Percentiles rank a stretch among this genome's conserved stretches.
Conservation (phyloP, 2,888 invertebrate species). For the Leucophenga montana region DNA sequence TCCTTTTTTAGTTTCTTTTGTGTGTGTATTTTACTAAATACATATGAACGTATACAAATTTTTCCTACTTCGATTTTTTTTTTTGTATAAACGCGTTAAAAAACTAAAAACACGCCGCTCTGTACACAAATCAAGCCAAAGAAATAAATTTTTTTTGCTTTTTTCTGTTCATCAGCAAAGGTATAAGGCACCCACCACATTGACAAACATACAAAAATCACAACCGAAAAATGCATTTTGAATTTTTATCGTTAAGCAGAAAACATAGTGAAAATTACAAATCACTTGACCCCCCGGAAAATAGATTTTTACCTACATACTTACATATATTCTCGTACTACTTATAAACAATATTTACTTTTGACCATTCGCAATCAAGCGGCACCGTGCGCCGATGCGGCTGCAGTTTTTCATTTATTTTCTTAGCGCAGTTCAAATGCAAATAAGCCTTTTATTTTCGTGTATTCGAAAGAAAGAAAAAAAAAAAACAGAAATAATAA, state of each 20-base stretch:
- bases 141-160: too few relatives aligned
- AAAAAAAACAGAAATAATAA: conserved; percentile 43
- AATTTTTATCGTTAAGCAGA: conserved; percentile 24
- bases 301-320: conserved; percentile 14
- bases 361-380: conserved; percentile 46
- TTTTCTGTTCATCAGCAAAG: conserved; percentile 26
- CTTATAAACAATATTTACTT: conserved; percentile 48
- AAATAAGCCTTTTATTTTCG: conserved; percentile 52
- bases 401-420: conserved; percentile 17
- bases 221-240: conserved; percentile 44
- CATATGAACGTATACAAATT: too few relatives aligned
- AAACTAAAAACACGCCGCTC: conserved; percentile 49
- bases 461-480: conserved; percentile 14
- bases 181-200: conserved; percentile 55
- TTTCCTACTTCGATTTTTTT: conserved; percentile 34
- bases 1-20: conserved; percentile 45
- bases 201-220: conserved; percentile 49
- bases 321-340: not conserved
- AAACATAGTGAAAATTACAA: conserved; percentile 44
- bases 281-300: conserved; percentile 16
- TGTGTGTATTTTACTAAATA: not conserved
- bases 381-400: conserved; percentile 24
- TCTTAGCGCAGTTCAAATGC: conserved; percentile 47
- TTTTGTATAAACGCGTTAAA: conserved; percentile 44
- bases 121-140: conserved; percentile 35